phyloP scores from a whole-genome alignment of 2,888 invertebrate species.

The Drosophila rellima region DNA sequence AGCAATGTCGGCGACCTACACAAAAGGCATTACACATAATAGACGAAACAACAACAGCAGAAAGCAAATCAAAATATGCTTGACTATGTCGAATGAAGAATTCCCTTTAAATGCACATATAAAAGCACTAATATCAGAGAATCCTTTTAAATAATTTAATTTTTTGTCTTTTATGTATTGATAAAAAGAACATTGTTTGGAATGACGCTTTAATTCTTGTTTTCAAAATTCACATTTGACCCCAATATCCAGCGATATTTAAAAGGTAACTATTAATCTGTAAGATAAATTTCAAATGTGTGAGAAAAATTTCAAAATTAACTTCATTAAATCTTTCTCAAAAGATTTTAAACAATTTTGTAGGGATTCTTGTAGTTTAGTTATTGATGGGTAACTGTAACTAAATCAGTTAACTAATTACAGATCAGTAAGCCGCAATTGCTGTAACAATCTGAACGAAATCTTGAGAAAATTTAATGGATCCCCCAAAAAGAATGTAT shows the following conservation, averaged over 20 bases:
- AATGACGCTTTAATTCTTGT: no score
- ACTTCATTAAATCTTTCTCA: no score
- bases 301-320: no score
- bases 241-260: no score
- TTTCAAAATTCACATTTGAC: no score
- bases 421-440: constrained; percentile 1
- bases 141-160: background rate
- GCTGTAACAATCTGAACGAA: background rate
- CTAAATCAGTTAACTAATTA: constrained; percentile 4
- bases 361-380: no score
- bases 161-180: no score
- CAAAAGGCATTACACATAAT: constrained; percentile 73
- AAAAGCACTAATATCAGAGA: background rate
- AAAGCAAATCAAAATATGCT: background rate
- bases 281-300: no score
- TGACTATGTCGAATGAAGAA: constrained; percentile 22
- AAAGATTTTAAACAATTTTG: no score
- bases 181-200: no score
- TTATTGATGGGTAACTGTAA: no score
- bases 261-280: no score
- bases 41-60: constrained; percentile 51
- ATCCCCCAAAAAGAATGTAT: constrained; percentile 6
- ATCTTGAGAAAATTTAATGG: constrained; percentile 9
- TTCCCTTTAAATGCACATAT: constrained; percentile 27
- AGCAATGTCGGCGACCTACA: constrained; percentile 65